These are phyloP conservation scores for Thelaira solivaga DNA, from an alignment of 2,888 invertebrate genomes.

Conservation along the genomic window DNA sequence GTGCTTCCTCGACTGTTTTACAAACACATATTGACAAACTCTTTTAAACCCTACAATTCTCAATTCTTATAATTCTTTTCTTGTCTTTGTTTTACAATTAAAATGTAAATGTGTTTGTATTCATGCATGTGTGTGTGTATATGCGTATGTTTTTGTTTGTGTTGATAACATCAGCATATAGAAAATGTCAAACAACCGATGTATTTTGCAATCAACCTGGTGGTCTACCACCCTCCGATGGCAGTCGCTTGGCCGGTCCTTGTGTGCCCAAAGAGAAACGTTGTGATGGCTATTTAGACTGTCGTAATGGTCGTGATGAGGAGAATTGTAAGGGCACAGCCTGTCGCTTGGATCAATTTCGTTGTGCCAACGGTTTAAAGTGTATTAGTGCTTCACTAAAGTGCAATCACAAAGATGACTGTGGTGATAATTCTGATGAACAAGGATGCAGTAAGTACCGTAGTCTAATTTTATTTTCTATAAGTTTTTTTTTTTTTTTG, in stretches of 20 bases:
- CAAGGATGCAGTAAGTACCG: constrained; percentile 89
- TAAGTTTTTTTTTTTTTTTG: constrained; percentile 8
- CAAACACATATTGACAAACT: background rate
- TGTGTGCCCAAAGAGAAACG: constrained; percentile 92
- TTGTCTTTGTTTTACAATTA: background rate
- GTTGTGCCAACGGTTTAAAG: constrained; percentile 87
- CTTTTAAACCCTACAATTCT: background rate
- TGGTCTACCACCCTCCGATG: constrained; percentile 78
- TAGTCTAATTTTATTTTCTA: background rate
- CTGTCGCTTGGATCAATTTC: constrained; percentile 90
- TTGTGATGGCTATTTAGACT: constrained; percentile 94
- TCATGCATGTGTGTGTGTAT: background rate
- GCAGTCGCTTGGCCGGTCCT: constrained; percentile 81
- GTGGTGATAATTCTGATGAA: constrained; percentile 94
- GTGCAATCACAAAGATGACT: constrained; percentile 94
- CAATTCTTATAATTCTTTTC: too few species aligned
- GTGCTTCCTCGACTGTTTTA: background rate
- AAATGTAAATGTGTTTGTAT: background rate
- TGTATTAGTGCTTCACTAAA: constrained; percentile 87
- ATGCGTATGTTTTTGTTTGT: background rate
- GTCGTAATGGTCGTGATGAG: constrained; percentile 89
- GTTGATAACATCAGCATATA: constrained; percentile 82
- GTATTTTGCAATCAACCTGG: constrained; percentile 89
- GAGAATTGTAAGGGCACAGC: constrained; percentile 84
- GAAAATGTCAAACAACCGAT: constrained; percentile 91